A percentile compares a stretch with the other conserved stretches of the same genome.
Conservation (phyloP, 2,113 vertebrate genomes). For the Cnemophilus loriae region DNA sequence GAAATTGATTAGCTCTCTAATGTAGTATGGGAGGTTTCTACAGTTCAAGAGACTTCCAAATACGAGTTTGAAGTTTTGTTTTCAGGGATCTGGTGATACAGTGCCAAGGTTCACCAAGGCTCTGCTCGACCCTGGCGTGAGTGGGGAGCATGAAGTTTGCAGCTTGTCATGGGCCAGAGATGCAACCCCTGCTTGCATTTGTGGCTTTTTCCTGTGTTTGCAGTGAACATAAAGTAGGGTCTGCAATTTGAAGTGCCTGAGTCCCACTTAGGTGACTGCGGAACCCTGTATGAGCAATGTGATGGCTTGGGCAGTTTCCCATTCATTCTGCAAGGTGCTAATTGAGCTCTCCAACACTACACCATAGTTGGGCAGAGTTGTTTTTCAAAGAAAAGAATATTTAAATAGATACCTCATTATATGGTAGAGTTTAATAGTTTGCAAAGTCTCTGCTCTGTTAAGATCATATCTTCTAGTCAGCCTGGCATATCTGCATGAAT, state of each 20-base stretch:
- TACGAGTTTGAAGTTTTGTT: not conserved
- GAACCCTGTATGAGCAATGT: not conserved
- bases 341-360: not conserved
- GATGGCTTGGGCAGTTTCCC: not conserved
- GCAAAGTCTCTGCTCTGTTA: conserved; percentile 53
- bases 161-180: not conserved
- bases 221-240: not conserved
- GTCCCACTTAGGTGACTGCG: not conserved
- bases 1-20: conserved; percentile 54
- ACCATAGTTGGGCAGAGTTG: not conserved
- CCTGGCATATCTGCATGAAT: conserved; percentile 40
- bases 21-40: conserved; percentile 4
- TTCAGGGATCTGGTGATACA: not conserved
- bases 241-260: not conserved
- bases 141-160: not conserved
- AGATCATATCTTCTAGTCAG: conserved; percentile 42
- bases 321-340: not conserved
- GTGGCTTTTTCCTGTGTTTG: not conserved
- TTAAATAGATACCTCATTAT: conserved; percentile 57
- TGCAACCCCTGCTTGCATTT: not conserved
- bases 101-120: not conserved
- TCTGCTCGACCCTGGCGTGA: not conserved
- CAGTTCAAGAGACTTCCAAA: not conserved
- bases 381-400: conserved; percentile 27
- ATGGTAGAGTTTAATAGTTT: conserved; percentile 56